Evolutionary conservation across 2,888 invertebrate species (phyloP).

Genomic region (Alsophila aescularia): DNA sequence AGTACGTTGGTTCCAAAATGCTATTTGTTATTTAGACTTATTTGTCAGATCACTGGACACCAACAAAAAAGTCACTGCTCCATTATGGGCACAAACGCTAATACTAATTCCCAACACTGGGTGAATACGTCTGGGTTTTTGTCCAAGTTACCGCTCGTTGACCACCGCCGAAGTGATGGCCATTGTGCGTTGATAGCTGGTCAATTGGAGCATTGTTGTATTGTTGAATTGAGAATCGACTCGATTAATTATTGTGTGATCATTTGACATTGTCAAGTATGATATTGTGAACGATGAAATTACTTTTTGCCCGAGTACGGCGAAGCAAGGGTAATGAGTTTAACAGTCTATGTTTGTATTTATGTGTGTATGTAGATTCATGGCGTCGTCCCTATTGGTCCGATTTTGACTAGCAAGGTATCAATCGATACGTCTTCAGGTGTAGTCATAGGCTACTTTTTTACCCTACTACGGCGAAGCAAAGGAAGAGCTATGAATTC

Average conservation of each 20-base stretch:
- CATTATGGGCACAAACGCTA: conserved; percentile 33
- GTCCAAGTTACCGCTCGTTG: conserved; percentile 34
- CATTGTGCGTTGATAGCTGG: conserved; percentile 12
- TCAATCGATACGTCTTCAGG: too few species aligned
- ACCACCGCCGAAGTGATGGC: conserved; percentile 49
- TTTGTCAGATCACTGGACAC: conserved; percentile 50
- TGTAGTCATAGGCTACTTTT: too few species aligned
- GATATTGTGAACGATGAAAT: too few species aligned
- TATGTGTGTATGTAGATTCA: too few species aligned
- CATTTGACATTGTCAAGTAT: too few species aligned
- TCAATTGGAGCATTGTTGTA: conserved; percentile 6
- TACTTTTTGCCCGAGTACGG: too few species aligned
- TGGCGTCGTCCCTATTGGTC: too few species aligned
- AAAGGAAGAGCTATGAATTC: too few species aligned
- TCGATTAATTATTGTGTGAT: neutral
- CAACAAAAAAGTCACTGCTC: conserved; percentile 40
- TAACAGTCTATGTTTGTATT: too few species aligned
- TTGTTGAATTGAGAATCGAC: conserved; percentile 12
- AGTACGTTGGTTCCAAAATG: conserved; percentile 3
- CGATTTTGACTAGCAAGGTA: too few species aligned
- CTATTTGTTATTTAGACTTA: conserved; percentile 42
- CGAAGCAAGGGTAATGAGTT: too few species aligned
- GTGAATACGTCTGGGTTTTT: conserved; percentile 41
- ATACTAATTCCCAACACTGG: conserved; percentile 40
- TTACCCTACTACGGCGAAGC: too few species aligned